phyloP scores from a whole-genome alignment of 2,113 vertebrate species.

The Bos taurus region DNA sequence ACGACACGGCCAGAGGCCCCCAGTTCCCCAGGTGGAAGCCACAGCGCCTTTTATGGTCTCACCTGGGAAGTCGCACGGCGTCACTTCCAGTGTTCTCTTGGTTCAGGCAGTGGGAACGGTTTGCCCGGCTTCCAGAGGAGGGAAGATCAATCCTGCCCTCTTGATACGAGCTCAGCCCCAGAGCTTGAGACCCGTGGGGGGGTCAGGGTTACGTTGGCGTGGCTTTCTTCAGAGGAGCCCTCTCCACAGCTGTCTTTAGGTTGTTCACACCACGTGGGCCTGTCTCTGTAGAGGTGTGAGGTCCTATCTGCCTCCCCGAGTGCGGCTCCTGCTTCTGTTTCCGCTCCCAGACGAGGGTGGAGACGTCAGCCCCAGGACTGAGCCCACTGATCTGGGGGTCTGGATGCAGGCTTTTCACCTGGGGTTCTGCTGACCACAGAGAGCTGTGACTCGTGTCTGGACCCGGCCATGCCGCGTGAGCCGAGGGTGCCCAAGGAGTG shows the following conservation, averaged over 20 bases:
- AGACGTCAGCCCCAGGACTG: not conserved
- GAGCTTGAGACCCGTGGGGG: not conserved
- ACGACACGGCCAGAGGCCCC: not conserved
- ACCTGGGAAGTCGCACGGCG: not conserved
- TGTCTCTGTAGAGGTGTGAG: not conserved
- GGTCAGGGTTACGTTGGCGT: not conserved
- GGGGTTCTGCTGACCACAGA: not conserved
- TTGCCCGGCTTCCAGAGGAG: not conserved
- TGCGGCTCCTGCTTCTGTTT: not conserved
- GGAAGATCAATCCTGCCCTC: not conserved
- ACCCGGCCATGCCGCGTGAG: accelerated
- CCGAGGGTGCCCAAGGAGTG: not conserved
- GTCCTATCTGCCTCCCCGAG: no score
- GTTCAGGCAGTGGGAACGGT: not conserved
- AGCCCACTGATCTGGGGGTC: not conserved
- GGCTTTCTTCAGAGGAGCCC: not conserved
- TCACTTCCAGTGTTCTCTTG: not conserved
- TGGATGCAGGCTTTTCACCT: not conserved
- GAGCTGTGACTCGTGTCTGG: not conserved
- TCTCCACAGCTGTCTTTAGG: not conserved
- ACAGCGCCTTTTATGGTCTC: not conserved
- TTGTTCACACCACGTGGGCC: not conserved
- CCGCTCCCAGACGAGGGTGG: not conserved
- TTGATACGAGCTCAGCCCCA: not conserved
- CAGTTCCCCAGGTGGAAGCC: not conserved